Evolutionary conservation across 1,140 invertebrate species (phyloP).

Genomic region (Drosophila bifasciata): DNA sequence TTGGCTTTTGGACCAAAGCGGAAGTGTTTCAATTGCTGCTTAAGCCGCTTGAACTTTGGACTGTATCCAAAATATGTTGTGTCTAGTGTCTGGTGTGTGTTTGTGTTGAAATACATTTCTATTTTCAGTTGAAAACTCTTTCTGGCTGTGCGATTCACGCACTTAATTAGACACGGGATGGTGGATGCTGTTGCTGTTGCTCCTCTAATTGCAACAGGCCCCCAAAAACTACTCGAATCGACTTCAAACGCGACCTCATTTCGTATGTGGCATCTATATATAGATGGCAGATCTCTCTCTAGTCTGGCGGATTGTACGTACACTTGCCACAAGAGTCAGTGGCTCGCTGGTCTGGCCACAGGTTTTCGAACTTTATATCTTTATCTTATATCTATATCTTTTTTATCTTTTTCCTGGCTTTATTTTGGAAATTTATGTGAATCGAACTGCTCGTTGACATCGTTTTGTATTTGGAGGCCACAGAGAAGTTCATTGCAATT

Average conservation of each 20-base stretch:
- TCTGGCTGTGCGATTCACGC: too few species aligned
- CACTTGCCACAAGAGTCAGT: constrained; percentile 21
- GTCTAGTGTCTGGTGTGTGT: background rate
- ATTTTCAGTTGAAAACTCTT: constrained; percentile 43
- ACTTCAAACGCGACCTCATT: constrained; percentile 60
- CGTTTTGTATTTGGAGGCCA: constrained; percentile 67
- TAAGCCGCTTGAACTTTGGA: constrained; percentile 53
- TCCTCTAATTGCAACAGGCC: constrained; percentile 64
- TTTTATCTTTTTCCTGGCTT: constrained; percentile 14
- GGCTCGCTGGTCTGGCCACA: constrained; percentile 40
- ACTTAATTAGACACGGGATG: constrained; percentile 74
- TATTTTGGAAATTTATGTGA: constrained; percentile 61
- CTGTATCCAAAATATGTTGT: constrained; percentile 35
- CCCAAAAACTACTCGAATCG: constrained; percentile 19
- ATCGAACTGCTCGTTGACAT: constrained; percentile 41
- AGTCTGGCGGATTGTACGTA: constrained; percentile 21
- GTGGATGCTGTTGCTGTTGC: constrained; percentile 28
- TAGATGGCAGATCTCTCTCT: constrained; percentile 25
- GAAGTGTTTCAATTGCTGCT: constrained; percentile 64
- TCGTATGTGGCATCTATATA: constrained; percentile 53
- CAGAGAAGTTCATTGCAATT: constrained; percentile 68
- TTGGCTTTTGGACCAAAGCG: constrained; percentile 42
- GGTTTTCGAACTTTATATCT: constrained; percentile 47
- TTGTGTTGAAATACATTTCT: constrained; percentile 71
- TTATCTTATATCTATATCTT: too few species aligned